Evolutionary conservation across 2,113 vertebrate species (phyloP), one percentile per base, ranked within the genome.

Genomic region (Microcebus tavaratra): DNA sequence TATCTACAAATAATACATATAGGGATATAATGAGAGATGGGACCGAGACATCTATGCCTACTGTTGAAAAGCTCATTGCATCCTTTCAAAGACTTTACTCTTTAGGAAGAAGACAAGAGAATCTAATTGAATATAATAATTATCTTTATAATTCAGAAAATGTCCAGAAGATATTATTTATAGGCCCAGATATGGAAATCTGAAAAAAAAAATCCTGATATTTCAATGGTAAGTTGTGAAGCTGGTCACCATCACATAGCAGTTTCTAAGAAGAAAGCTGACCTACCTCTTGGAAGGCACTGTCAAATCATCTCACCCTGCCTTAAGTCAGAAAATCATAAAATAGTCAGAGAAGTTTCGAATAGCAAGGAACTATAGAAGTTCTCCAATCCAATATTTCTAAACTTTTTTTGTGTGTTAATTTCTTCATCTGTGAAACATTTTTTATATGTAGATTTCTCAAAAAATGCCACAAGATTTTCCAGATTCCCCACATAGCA

Each of bases 131-230:
- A 84, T 27, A 63, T n/a, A 36, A 82, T 67, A 68, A 79, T 91
- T 82, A 83, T 21, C 27, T 94, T 91, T 93, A 55, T 10, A 91
- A 34, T 75, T 90, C 61, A 90, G 29, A 79, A 83, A 61, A 83
- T n/a, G 8, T 79, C 80, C n/a, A 80, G 50, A 78, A 88, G 68
- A 87, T 2, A 20, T 63, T 79, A 53, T 76, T 81, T 55, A 73
- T 83, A 83, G 61, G 90, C 65, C 11, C 11, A 86, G 20, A 93
- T 45, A 89, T 31, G 13, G 17, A 88, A 78, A 67, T n/a, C 27
- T 11, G 61, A 81, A 81, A 75, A 53, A 13, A 14, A 50, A 85
- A 75, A 79, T 83, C 20, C 48, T 82, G 31, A 67, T 90, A 84
- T 70, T 78, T 86, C n/a, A 63, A 5, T 75, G 18, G 55, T 59